Percentiles rank a stretch among this genome's conserved stretches.
These are phyloP conservation scores for Ciona savignyi DNA, from an alignment of 23 tunicate species.

Conservation along the genomic window DNA sequence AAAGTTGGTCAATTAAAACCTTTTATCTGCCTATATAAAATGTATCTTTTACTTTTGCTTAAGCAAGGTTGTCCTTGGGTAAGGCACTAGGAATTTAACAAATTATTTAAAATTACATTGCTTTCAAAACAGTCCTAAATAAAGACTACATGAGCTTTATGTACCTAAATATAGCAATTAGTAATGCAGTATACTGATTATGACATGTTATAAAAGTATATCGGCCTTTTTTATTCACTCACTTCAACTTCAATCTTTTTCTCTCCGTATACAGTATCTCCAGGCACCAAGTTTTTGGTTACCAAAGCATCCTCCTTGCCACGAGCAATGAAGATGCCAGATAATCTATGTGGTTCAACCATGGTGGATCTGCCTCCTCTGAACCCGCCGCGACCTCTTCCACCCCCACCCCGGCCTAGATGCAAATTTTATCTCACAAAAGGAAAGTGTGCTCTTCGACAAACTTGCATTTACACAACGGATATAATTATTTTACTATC, in stretches of 20 bases:
- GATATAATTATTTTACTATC: too few species aligned
- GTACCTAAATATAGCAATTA: not conserved
- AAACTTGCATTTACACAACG: too few species aligned
- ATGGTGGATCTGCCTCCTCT: conserved; percentile 71
- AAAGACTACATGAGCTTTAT: not conserved
- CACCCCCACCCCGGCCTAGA: conserved; percentile 5
- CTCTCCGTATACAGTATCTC: conserved; percentile 94
- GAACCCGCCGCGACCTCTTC: conserved; percentile 63
- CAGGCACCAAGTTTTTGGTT: conserved; percentile 89
- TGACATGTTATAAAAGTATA: too few species aligned
- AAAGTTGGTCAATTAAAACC: too few species aligned
- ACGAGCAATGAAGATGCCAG: conserved; percentile 85
- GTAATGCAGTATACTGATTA: too few species aligned
- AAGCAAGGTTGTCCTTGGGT: too few species aligned
- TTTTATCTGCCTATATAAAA: too few species aligned
- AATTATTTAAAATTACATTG: not conserved
- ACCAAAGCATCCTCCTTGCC: conserved; percentile 94
- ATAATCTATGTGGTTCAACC: conserved; percentile 79
- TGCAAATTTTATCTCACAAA: too few species aligned
- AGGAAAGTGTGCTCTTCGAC: too few species aligned
- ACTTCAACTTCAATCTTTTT: conserved; percentile 97
- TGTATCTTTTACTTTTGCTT: too few species aligned
- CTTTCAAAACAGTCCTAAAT: not conserved
- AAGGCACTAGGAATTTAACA: too few species aligned
- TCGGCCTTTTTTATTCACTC: too few species aligned